Evolutionary conservation across 2,888 invertebrate genomes (phyloP), one percentile per base, ranked within the genome.

Genomic region (Byasa hedistus): DNA sequence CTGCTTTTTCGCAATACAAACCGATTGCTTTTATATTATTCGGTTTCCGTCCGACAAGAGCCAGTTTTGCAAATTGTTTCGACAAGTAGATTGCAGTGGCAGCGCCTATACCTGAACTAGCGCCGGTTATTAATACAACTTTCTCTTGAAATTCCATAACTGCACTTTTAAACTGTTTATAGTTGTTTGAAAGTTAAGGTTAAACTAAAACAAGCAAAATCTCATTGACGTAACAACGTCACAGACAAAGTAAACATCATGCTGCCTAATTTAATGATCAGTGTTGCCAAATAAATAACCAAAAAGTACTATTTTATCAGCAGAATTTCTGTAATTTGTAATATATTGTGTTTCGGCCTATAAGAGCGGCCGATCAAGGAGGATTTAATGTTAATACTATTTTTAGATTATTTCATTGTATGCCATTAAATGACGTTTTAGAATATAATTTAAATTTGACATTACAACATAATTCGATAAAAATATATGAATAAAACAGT

Each of bases 61-160:
- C 93, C 21, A 96, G 79, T 69, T 89, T 91, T 2, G 94, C 95
- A 1, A 95, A 95, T 61, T 93, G 84, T 75, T 93, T 93, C 0
- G 95, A 93, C 68, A 96, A 93, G 70, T 94, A 92, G 1, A 94
- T 82, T 1, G 96, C 95, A 4, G 95, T 93, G 5, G 94, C 94
- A 3, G 94, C 94, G 0, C 96, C 96, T 67, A 96, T 95, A 0
- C 96, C 96, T 1, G 95, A 95, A 80, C 95, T 95, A 0, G 95
- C 95, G 48, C 96, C 96, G 2, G 94, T 94, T 68, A 94, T 93
- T 57, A 94, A 75, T 56, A 94, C 85, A 2, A 94, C 93, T 91
- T 94, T 94, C 44, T 93, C 93, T 64, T 78, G 85, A 73, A 94
- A 94, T 77, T 92, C 92, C 94, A 94, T 94, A 36, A 65, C 79